These are phyloP conservation scores for Columba livia DNA, from an alignment of 2,113 vertebrate species.

Conservation along the genomic window DNA sequence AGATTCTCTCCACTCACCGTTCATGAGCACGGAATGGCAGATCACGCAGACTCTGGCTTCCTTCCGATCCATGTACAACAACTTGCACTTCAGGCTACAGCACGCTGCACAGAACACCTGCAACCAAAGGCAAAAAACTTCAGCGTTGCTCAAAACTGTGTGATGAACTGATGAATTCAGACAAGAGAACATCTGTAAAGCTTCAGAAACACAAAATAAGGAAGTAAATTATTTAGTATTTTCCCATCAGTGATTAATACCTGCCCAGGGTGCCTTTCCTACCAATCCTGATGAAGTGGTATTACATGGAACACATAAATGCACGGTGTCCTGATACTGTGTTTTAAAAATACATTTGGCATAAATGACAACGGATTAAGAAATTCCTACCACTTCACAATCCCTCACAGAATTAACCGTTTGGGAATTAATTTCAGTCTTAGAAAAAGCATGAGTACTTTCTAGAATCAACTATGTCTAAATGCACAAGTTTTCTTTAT, in stretches of 20 bases:
- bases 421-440: neutral
- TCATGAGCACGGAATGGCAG: constrained; percentile 91
- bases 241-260: neutral
- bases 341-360: neutral
- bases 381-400: neutral
- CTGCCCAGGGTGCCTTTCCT: neutral
- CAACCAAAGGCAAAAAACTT: constrained; percentile 38
- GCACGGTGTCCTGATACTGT: neutral
- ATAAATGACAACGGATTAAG: neutral
- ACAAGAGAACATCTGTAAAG: neutral
- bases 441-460: neutral
- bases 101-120: constrained; percentile 96
- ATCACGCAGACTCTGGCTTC: constrained; percentile 96
- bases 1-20: constrained; percentile 80
- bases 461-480: neutral
- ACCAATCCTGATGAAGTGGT: neutral
- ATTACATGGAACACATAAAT: neutral
- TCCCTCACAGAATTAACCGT: neutral
- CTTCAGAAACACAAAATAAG: neutral
- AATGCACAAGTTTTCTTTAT: neutral
- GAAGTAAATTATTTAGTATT: neutral
- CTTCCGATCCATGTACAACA: constrained; percentile 94
- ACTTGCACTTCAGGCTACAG: constrained; percentile 92
- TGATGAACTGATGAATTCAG: neutral
- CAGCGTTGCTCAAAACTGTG: neutral